Evolutionary conservation across 2,888 invertebrate genomes (phyloP).

Genomic region (Nemotelus nigrinus): DNA sequence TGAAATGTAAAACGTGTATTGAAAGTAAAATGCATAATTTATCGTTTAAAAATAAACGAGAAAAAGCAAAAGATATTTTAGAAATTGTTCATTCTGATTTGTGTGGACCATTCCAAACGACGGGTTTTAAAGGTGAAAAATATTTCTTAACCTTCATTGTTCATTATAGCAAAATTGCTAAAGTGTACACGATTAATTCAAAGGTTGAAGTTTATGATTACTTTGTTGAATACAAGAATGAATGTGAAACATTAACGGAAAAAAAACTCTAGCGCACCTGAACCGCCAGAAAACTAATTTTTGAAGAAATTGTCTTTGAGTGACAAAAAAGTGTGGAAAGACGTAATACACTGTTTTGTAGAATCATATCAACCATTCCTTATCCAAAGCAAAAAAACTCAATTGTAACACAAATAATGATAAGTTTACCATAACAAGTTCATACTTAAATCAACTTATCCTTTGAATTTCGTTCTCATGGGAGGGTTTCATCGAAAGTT

Average conservation of each 20-base stretch:
- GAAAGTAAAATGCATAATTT: conserved; percentile 50
- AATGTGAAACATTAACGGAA: conserved; percentile 48
- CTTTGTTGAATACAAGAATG: conserved; percentile 51
- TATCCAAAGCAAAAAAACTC: too few relatives aligned
- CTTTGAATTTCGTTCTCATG: too few relatives aligned
- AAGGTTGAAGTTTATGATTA: conserved; percentile 51
- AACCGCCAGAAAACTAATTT: too few relatives aligned
- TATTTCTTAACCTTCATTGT: conserved; percentile 52
- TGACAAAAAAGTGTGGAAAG: too few relatives aligned
- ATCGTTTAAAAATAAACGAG: conserved; percentile 49
- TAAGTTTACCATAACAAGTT: too few relatives aligned
- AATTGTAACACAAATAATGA: too few relatives aligned
- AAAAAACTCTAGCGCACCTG: too few relatives aligned
- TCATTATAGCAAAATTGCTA: conserved; percentile 51
- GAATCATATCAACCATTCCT: too few relatives aligned
- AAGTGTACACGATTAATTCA: conserved; percentile 49
- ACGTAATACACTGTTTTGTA: too few relatives aligned
- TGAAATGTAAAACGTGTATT: conserved; percentile 48
- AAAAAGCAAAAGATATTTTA: conserved; percentile 36
- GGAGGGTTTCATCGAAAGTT: too few relatives aligned
- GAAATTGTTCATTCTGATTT: conserved; percentile 42
- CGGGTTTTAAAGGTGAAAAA: conserved; percentile 50
- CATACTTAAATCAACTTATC: too few relatives aligned
- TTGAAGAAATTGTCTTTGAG: too few relatives aligned
- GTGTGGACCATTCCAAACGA: conserved; percentile 45